Percentiles rank a stretch among this genome's conserved stretches.
These are phyloP conservation scores for Pholis gunnellus DNA, from an alignment of 2,113 vertebrate species.

Conservation along the genomic window DNA sequence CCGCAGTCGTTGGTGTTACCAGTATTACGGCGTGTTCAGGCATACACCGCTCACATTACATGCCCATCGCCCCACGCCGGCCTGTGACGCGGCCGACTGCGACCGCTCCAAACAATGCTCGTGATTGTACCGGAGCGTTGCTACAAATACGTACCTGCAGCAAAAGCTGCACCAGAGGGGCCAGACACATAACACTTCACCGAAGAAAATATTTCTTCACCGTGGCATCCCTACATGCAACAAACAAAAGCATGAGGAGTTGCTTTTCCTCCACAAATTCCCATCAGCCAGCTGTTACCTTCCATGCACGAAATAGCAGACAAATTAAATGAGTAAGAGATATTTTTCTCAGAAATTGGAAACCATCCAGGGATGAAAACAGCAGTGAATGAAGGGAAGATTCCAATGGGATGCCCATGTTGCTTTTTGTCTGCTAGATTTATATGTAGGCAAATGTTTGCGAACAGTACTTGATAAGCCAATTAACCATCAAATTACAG, in stretches of 20 bases:
- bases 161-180: neutral
- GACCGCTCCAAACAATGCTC: neutral
- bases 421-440: constrained; percentile 8
- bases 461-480: constrained; percentile 1
- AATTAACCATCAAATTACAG: neutral
- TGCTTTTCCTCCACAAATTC: neutral
- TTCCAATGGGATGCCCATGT: neutral
- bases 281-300: neutral
- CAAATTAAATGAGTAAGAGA: neutral
- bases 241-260: neutral
- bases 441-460: neutral
- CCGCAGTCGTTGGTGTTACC: neutral
- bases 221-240: neutral
- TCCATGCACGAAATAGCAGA: neutral
- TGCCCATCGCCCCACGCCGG: neutral
- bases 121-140: neutral
- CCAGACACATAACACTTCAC: too few relatives aligned
- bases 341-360: neutral
- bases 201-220: neutral
- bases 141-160: neutral
- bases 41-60: neutral
- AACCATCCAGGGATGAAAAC: constrained; percentile 8
- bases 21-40: neutral
- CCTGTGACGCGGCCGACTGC: too few relatives aligned
- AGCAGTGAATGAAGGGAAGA: neutral